Evolutionary conservation across 2,888 invertebrate species (phyloP), one percentile per base, ranked within the genome.

Genomic region (Drosophila vallismaia): DNA sequence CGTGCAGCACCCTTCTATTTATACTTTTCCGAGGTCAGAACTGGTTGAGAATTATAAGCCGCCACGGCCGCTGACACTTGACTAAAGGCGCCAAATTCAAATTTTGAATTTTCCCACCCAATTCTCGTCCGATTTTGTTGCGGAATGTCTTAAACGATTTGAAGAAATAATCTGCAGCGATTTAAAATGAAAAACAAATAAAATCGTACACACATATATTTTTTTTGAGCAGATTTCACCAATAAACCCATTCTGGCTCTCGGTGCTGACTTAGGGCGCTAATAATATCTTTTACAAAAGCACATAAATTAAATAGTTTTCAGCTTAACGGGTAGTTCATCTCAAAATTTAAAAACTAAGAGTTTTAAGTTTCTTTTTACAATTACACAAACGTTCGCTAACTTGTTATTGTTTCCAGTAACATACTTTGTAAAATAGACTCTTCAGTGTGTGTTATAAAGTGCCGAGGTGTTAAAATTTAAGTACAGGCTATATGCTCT

Each of bases 211-310:
- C 71, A 59, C 36, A 51, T 48, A 59, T 69, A 54, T 46, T 60
- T 62, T 67, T 58, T 71, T 81, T 83, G 81, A 77, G 75, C 73
- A 64, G 68, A 50, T 77, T 51, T 66, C 10, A 54, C 55, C 44
- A n/a, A 24, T 48, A 14, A 53, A 64, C 51, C 53, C 46, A 54
- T 48, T 40, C 48, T 36, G 36, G 36, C 36, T 36, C n/a, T 38
- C 29, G 55, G 54, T 45, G 49, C 40, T 46, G 70, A 19, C 66
- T 75, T 62, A 48, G 76, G 45, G 50, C 53, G 40, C 58, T 62
- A 79, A 74, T 79, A 77, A 77, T 74, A 74, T 76, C 74, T 62
- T 64, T 64, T 59, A 64, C 67, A 73, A 45, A 68, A 67, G 70
- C 54, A 74, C 63, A 63, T 73, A 58, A 44, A 68, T 58, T 38